phyloP scores from a whole-genome alignment of 2,797 vertebrate genomes.

The Rhynchotus rufescens region DNA sequence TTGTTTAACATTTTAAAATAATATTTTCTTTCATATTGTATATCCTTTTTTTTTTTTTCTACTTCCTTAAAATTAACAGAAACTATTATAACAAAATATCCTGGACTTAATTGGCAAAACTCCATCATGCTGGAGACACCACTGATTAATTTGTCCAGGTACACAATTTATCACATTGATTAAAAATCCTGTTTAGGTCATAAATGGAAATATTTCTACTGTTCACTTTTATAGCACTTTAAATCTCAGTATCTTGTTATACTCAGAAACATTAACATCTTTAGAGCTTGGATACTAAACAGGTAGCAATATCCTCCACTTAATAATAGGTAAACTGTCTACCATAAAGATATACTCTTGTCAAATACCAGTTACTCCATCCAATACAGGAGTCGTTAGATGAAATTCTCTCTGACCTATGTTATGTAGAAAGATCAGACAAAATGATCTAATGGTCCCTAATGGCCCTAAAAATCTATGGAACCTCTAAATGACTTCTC shows the following conservation, averaged over 20 bases:
- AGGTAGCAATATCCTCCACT: background rate
- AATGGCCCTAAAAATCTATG: slow-evolving; percentile 38
- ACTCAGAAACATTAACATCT: background rate
- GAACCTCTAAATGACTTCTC: slow-evolving; percentile 23
- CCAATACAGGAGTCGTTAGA: background rate
- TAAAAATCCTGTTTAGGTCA: slow-evolving; percentile 36
- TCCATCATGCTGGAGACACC: background rate
- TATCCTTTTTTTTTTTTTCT: background rate
- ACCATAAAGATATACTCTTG: background rate
- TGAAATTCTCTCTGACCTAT: slow-evolving; percentile 12
- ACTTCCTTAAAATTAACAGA: background rate
- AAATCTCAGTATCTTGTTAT: background rate
- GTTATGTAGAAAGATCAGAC: background rate
- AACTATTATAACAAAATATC: background rate
- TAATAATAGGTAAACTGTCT: background rate
- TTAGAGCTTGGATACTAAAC: background rate
- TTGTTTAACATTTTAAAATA: background rate
- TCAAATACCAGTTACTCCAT: background rate
- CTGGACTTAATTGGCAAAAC: background rate
- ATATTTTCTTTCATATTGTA: background rate
- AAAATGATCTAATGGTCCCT: slow-evolving; percentile 28
- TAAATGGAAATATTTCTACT: slow-evolving; percentile 26
- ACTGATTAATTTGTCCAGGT: slow-evolving; percentile 16
- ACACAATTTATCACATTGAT: slow-evolving; percentile 18
- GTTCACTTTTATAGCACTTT: slow-evolving; percentile 11